Evolutionary conservation across 2,797 vertebrate species (phyloP).

Genomic region (Poecile montanus): DNA sequence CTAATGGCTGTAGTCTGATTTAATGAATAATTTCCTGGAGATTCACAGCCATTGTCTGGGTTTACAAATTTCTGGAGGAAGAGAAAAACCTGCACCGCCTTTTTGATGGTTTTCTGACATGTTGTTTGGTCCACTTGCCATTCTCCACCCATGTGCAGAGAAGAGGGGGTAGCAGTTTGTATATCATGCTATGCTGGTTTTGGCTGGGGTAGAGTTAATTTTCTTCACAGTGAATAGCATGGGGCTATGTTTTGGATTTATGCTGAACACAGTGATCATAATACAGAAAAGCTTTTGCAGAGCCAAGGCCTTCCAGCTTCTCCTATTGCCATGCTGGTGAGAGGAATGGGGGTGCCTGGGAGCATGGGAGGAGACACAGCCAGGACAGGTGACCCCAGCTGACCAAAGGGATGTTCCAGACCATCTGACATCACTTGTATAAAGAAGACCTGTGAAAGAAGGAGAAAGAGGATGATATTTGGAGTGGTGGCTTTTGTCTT

Average conservation of each 20-base stretch:
- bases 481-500: neutral
- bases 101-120: neutral
- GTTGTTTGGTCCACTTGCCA: neutral
- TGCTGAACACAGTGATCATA: neutral
- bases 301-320: neutral
- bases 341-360: neutral
- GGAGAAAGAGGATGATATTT: neutral
- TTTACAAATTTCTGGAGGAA: neutral
- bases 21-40: neutral
- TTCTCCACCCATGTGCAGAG: neutral
- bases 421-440: neutral
- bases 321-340: accelerated
- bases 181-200: neutral
- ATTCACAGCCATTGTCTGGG: neutral
- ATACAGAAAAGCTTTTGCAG: neutral
- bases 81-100: neutral
- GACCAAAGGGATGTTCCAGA: neutral
- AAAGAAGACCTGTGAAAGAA: neutral
- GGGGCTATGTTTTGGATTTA: neutral
- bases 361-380: neutral
- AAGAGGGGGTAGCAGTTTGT: neutral
- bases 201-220: neutral
- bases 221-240: neutral
- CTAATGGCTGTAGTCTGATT: neutral
- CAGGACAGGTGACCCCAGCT: neutral